Evolutionary conservation across 64 coral and sea anemone genomes (phyloP).

Genomic region (Hydrozoanthus tunicans): DNA sequence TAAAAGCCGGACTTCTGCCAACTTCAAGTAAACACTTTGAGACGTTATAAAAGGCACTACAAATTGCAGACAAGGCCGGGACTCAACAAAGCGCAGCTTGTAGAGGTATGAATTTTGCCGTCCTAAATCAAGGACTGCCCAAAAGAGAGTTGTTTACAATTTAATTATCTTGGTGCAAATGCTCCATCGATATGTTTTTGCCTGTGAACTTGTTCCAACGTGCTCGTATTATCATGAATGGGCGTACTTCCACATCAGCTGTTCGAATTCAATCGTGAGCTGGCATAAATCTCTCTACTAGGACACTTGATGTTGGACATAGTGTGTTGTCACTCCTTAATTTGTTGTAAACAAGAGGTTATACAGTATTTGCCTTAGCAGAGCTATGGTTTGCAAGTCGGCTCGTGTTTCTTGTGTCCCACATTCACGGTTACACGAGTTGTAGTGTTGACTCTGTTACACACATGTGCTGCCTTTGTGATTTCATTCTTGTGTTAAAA

Average conservation of each 20-base stretch:
- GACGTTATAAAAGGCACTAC: constrained; percentile 97
- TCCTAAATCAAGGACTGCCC: background rate
- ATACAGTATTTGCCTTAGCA: too few species aligned
- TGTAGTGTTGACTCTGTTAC: background rate
- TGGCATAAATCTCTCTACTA: too few species aligned
- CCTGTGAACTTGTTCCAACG: too few species aligned
- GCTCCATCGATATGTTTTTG: too few species aligned
- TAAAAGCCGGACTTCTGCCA: constrained; percentile 90
- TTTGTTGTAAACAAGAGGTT: background rate
- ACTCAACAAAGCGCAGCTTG: constrained; percentile 96
- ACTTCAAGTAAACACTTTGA: constrained; percentile 91
- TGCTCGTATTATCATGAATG: background rate
- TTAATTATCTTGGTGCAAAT: background rate
- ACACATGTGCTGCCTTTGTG: background rate
- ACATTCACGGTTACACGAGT: background rate
- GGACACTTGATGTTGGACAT: too few species aligned
- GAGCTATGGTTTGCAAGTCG: background rate
- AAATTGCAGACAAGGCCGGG: constrained; percentile 95
- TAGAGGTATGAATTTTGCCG: constrained; percentile 79
- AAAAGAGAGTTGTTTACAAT: background rate
- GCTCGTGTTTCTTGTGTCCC: background rate
- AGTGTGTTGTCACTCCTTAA: too few species aligned
- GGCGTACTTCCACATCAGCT: constrained; percentile 33
- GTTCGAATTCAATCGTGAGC: background rate
- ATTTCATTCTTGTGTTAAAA: background rate